Base-by-base conservation (phyloP, 1,140 invertebrate species). In the Eueides isabella region DNA sequence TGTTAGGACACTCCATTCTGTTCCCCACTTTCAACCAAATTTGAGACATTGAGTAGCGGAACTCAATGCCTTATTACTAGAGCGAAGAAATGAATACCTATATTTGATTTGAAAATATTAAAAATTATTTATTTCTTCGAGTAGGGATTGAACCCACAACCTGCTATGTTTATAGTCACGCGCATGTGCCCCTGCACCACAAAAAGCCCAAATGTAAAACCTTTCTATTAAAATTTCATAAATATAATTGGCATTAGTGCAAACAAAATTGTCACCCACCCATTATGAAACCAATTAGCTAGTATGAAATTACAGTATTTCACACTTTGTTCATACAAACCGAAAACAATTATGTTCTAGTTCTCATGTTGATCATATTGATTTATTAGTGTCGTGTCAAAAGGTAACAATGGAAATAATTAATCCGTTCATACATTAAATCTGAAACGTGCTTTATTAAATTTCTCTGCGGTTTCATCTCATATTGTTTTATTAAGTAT, bases 271-370 rank as follows among this genome's bases (percentile, higher is more conserved):
- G 44, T 5, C 19, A 23, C 44, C 44, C 23, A 48, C 44, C 44
- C 19, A 23, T 4, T 44, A 44, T 23, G 0, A 48, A 48, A 48
- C 44, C 7, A 48, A 48, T 48, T 9, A 48, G 7, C n/a, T n/a
- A 55, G 2, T 26, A 55, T 23, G 7, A 55, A 55, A 55, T 55
- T 55, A 48, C 44, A 55, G 44, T 55, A 19, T 55, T 55, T 55
- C 44, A 55, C 44, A 19, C 44, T 11, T 55, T 55, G 44, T 55
- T 55, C 44, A 55, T 55, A 55, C 7, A 55, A 55, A 55, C 44
- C 7, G 16, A 11, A 7, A 26, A 55, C 23, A 55, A 23, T 55
- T 55, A 55, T 12, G 44, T 48, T 48, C 23, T 48, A 26, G n/a
- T 11, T n/a, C 9, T 3, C 19, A 23, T 7, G 44, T 23, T 55